Evolutionary conservation across 2,113 vertebrate genomes (phyloP).

Genomic region (Tursiops truncatus): DNA sequence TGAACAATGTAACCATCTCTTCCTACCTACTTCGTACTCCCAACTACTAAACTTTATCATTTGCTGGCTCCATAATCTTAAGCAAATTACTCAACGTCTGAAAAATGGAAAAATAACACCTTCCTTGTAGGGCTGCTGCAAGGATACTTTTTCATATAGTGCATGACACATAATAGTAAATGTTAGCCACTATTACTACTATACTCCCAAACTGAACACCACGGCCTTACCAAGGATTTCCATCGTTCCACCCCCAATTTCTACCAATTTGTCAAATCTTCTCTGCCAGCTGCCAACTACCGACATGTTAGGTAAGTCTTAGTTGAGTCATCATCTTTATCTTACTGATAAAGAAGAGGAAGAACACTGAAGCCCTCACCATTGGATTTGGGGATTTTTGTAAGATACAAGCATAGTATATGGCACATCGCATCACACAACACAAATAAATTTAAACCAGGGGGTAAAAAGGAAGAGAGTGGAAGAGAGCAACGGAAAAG

Average conservation of each 20-base stretch:
- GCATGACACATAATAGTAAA: neutral
- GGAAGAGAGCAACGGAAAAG: neutral
- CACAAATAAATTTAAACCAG: neutral
- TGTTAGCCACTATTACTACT: neutral
- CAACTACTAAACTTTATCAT: neutral
- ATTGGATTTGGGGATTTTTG: neutral
- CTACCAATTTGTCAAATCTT: neutral
- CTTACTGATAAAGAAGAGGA: neutral
- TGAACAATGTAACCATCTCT: neutral
- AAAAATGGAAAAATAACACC: neutral
- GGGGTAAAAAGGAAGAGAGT: neutral
- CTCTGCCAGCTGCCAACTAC: neutral
- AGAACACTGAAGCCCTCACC: neutral
- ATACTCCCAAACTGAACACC: neutral
- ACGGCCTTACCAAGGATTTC: neutral
- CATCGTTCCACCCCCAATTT: neutral
- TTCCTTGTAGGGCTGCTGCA: neutral
- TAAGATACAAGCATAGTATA: neutral
- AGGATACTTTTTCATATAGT: neutral
- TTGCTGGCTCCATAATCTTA: neutral
- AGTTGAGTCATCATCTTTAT: no score
- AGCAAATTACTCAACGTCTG: neutral
- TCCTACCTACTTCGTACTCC: neutral
- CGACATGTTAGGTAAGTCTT: neutral
- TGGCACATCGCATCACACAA: neutral